These are phyloP conservation scores for Suillia variegata DNA, from an alignment of 2,888 invertebrate genomes.

Conservation along the genomic window DNA sequence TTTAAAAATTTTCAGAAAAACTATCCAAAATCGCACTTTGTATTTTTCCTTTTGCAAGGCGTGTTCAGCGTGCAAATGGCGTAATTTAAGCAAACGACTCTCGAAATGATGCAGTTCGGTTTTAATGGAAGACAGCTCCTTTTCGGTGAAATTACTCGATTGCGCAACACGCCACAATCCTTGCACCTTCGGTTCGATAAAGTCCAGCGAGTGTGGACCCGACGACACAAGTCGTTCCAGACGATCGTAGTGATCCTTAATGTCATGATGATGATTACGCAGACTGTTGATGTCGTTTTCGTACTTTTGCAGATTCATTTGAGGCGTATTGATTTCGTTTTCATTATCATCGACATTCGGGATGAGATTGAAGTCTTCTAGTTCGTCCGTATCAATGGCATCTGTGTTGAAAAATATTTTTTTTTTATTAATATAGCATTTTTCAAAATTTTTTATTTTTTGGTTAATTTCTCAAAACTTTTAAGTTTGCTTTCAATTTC, in stretches of 20 bases:
- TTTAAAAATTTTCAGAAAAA: background rate
- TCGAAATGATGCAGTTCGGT: constrained; percentile 83
- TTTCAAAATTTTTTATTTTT: background rate
- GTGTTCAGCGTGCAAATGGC: constrained; percentile 81
- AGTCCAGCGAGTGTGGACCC: constrained; percentile 82
- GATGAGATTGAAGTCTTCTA: constrained; percentile 75
- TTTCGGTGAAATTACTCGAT: constrained; percentile 77
- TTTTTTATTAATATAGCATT: background rate
- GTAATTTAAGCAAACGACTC: constrained; percentile 79
- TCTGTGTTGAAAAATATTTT: no score
- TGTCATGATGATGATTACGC: constrained; percentile 74
- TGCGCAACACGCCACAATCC: constrained; percentile 85
- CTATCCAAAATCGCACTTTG: constrained; percentile 61
- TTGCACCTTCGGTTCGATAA: constrained; percentile 89
- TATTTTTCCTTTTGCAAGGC: constrained; percentile 73
- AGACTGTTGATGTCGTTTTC: constrained; percentile 73
- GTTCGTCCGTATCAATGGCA: constrained; percentile 74
- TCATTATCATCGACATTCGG: constrained; percentile 66
- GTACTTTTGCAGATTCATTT: constrained; percentile 62
- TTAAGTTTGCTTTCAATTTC: background rate
- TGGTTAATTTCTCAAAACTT: background rate
- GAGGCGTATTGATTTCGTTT: constrained; percentile 62
- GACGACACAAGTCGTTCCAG: constrained; percentile 75
- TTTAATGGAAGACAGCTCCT: constrained; percentile 83
- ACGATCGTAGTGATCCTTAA: constrained; percentile 80